Conservation (phyloP, 2,797 vertebrate genomes). For the Sebastes jordani region DNA sequence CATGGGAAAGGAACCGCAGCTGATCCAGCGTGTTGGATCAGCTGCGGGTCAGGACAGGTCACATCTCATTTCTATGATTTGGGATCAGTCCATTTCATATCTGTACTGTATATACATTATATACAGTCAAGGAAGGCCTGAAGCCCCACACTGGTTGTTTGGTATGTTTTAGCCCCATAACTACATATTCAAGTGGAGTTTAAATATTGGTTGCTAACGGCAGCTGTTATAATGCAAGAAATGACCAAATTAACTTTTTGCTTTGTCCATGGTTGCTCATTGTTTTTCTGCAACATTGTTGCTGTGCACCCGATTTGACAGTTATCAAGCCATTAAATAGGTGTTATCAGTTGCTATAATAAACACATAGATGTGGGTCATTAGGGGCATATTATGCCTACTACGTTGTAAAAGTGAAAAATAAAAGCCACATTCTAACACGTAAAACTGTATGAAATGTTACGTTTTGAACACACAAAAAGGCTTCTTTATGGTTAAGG, state of each 20-base stretch:
- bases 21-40: neutral
- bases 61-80: slow-evolving; percentile 12
- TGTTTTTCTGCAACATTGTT: neutral
- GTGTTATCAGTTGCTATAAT: too few relatives aligned
- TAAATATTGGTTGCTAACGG: neutral
- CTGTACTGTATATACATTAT: neutral
- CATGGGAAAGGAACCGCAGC: neutral
- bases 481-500: too few relatives aligned
- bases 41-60: slow-evolving; percentile 4
- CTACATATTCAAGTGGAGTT: neutral
- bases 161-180: neutral
- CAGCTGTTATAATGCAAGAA: neutral
- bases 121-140: neutral
- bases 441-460: too few relatives aligned
- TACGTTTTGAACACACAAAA: too few relatives aligned
- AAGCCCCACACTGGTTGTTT: slow-evolving; percentile 24
- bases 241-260: neutral
- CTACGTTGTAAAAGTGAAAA: too few relatives aligned
- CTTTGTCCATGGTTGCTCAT: neutral
- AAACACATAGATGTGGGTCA: too few relatives aligned
- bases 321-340: too few relatives aligned
- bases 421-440: too few relatives aligned
- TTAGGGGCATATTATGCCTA: too few relatives aligned
- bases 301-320: too few relatives aligned
- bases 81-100: slow-evolving; percentile 30